Percentiles rank a stretch among this genome's conserved stretches.
phyloP scores from a whole-genome alignment of 2,113 vertebrate genomes.

The Dromaius novaehollandiae region DNA sequence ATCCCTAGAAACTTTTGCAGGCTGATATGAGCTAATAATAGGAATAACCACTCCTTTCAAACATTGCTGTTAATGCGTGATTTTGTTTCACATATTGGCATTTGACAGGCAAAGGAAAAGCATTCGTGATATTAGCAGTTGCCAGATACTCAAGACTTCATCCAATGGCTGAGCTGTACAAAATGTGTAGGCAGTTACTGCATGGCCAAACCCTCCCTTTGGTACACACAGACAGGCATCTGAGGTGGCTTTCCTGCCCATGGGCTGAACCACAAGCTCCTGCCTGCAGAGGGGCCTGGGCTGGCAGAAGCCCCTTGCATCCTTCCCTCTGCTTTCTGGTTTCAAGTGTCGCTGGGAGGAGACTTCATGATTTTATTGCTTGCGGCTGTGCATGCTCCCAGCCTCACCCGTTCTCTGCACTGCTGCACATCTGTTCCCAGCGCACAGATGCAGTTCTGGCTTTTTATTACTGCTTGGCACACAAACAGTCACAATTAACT shows the following conservation, averaged over 20 bases:
- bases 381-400: fast-evolving
- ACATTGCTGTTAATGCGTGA: neutral
- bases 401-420: neutral
- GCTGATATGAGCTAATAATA: neutral
- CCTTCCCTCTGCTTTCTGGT: neutral
- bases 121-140: neutral
- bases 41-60: neutral
- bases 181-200: neutral
- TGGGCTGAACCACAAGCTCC: neutral
- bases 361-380: fast-evolving
- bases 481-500: neutral
- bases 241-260: neutral
- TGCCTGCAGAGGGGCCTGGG: neutral
- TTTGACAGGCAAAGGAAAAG: too few species aligned
- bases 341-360: fast-evolving
- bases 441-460: fast-evolving
- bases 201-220: neutral
- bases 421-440: fast-evolving
- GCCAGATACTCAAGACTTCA: neutral
- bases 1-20: neutral
- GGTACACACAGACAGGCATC: neutral
- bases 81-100: too few species aligned
- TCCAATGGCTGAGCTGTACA: neutral
- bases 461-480: neutral
- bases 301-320: fast-evolving